Conservation (phyloP, 2,888 invertebrate species). For the Caenorhabditis drosophilae region DNA sequence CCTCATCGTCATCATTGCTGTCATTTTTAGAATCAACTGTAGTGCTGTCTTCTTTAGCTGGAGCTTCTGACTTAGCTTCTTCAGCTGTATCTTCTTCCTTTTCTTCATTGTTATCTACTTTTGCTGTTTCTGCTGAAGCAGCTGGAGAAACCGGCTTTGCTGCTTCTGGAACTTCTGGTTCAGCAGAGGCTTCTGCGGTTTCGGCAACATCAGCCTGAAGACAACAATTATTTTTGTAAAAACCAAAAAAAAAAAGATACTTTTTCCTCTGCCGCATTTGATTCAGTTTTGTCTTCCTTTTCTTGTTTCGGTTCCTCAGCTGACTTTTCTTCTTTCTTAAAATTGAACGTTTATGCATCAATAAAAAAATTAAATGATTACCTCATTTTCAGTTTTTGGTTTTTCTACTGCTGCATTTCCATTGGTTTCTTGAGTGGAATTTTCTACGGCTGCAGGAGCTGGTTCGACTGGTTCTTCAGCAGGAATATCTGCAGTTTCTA, state of each 20-base stretch:
- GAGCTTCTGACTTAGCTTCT: slow-evolving; percentile 6
- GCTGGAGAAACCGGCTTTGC: no score
- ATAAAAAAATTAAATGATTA: not conserved
- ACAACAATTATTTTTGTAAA: not conserved
- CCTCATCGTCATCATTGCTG: not conserved
- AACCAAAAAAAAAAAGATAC: not conserved
- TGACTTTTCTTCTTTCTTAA: slow-evolving; percentile 2
- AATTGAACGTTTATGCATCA: no score
- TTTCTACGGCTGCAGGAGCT: slow-evolving; percentile 5
- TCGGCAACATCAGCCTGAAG: not conserved
- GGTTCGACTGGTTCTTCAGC: slow-evolving; percentile 2
- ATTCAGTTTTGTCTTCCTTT: slow-evolving; percentile 7
- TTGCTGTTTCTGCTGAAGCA: slow-evolving; percentile 1
- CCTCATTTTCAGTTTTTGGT: slow-evolving; percentile 5
- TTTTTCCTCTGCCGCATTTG: no score
- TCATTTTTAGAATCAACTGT: not conserved
- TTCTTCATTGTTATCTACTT: slow-evolving; percentile 12
- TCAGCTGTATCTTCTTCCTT: slow-evolving; percentile 13
- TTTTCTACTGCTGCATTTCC: slow-evolving; percentile 8
- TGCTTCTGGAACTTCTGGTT: not conserved
- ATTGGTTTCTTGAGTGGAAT: slow-evolving; percentile 2
- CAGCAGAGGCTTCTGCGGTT: not conserved
- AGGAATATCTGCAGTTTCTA: not conserved
- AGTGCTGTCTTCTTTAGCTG: slow-evolving; percentile 5
- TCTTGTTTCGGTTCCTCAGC: slow-evolving; percentile 8